phyloP scores from a whole-genome alignment of 1,140 invertebrate species.

The Diprion similis region DNA sequence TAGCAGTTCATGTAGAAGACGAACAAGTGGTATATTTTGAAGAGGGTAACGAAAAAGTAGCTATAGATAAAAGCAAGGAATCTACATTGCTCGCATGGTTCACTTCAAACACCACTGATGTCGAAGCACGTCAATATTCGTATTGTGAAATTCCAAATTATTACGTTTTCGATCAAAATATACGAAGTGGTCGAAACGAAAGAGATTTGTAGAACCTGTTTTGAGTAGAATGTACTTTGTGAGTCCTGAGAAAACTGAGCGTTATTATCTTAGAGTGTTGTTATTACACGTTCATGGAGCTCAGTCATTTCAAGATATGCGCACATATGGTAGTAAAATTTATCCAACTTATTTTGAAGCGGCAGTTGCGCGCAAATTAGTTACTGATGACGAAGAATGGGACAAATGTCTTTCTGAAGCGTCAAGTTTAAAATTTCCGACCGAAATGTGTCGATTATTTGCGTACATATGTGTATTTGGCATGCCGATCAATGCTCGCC shows the following conservation, averaged over 20 bases:
- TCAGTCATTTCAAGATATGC: slow-evolving; percentile 16
- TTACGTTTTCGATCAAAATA: too few species aligned
- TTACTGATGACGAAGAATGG: background rate
- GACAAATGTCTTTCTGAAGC: too few species aligned
- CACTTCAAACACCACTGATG: too few species aligned
- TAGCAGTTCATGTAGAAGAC: slow-evolving; percentile 26
- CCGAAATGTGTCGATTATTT: slow-evolving; percentile 23
- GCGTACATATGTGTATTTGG: slow-evolving; percentile 26
- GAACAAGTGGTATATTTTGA: slow-evolving; percentile 25
- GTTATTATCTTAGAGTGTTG: slow-evolving; percentile 36
- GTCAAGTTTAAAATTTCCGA: too few species aligned
- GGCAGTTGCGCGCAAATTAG: slow-evolving; percentile 8
- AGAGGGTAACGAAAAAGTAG: slow-evolving; percentile 21
- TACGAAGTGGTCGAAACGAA: too few species aligned
- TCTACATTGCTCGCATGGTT: too few species aligned
- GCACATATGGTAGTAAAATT: background rate
- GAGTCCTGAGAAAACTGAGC: slow-evolving; percentile 28
- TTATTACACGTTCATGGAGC: slow-evolving; percentile 23
- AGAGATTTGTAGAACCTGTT: too few species aligned
- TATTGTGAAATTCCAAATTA: too few species aligned
- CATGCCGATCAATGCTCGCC: slow-evolving; percentile 19
- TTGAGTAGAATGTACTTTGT: too few species aligned
- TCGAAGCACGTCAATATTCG: too few species aligned
- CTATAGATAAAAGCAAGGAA: too few species aligned
- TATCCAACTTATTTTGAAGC: slow-evolving; percentile 16